A percentile compares a stretch with the other conserved stretches of the same genome.
Evolutionary conservation across 2,797 vertebrate species (phyloP).

Genomic region (Hippopotamyrus pictus): DNA sequence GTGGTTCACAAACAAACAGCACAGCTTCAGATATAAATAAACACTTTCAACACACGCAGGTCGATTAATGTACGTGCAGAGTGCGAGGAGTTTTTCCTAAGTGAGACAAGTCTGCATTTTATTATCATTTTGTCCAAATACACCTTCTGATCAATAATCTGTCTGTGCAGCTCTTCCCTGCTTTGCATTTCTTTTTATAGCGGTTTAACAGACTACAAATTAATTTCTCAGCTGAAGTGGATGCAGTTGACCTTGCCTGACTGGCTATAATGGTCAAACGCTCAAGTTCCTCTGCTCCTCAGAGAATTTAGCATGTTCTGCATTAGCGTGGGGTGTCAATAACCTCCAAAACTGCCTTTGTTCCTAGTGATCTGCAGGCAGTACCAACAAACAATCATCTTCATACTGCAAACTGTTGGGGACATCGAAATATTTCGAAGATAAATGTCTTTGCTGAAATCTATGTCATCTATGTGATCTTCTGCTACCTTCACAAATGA

Average conservation of each 20-base stretch:
- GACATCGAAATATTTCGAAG: background rate
- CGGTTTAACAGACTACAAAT: conserved; percentile 64
- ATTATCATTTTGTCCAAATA: background rate
- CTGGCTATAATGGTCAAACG: background rate
- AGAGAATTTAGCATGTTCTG: conserved; percentile 38
- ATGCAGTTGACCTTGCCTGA: conserved; percentile 62
- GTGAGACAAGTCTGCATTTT: background rate
- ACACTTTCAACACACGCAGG: background rate
- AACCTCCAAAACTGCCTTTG: background rate
- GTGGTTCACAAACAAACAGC: background rate
- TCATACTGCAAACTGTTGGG: background rate
- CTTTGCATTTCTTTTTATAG: conserved; percentile 52
- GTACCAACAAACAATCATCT: background rate
- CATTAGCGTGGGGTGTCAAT: background rate
- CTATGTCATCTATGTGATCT: background rate
- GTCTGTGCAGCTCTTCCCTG: conserved; percentile 26
- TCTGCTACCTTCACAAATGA: background rate
- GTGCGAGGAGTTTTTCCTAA: background rate
- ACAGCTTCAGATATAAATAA: background rate
- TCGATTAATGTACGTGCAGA: background rate
- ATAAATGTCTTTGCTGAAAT: background rate
- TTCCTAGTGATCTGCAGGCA: background rate
- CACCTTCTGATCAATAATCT: conserved; percentile 55
- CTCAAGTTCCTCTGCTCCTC: background rate
- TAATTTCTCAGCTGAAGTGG: conserved; percentile 61